Conservation (phyloP, 2,113 vertebrate species). For the Tachycineta bicolor region DNA sequence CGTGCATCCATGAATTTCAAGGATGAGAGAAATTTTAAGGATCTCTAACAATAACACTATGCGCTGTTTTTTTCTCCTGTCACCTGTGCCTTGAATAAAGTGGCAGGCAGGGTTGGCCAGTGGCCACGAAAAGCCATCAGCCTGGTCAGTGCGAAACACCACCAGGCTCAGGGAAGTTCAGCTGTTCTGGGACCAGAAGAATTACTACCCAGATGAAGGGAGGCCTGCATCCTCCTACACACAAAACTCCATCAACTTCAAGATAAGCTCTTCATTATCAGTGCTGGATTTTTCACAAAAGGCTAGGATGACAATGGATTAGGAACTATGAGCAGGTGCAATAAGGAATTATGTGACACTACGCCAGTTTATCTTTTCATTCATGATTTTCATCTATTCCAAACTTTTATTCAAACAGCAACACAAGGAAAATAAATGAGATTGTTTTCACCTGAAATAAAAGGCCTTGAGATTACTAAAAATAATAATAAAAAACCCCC, state of each 20-base stretch:
- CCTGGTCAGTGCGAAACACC: not conserved
- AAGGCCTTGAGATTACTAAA: not conserved
- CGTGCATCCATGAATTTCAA: not conserved
- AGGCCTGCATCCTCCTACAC: not conserved
- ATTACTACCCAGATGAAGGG: not conserved
- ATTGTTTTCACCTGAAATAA: not conserved
- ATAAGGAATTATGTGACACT: not conserved
- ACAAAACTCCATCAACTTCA: not conserved
- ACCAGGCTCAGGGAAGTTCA: not conserved
- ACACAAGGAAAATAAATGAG: not conserved
- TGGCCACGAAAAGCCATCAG: accelerated
- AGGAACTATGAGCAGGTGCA: not conserved
- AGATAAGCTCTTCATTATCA: not conserved
- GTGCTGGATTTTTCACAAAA: not conserved
- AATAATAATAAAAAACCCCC: not conserved
- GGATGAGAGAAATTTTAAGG: not conserved
- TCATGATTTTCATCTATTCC: not conserved
- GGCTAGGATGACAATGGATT: not conserved
- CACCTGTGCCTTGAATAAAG: not conserved
- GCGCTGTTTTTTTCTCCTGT: not conserved
- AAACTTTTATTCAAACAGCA: not conserved
- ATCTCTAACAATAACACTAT: not conserved
- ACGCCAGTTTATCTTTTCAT: not conserved
- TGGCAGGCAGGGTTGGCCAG: not conserved
- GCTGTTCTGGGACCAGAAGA: not conserved